Percentiles rank a stretch among this genome's conserved stretches.
Conservation (phyloP, 2,888 invertebrate genomes). For the Lycaena phlaeas region DNA sequence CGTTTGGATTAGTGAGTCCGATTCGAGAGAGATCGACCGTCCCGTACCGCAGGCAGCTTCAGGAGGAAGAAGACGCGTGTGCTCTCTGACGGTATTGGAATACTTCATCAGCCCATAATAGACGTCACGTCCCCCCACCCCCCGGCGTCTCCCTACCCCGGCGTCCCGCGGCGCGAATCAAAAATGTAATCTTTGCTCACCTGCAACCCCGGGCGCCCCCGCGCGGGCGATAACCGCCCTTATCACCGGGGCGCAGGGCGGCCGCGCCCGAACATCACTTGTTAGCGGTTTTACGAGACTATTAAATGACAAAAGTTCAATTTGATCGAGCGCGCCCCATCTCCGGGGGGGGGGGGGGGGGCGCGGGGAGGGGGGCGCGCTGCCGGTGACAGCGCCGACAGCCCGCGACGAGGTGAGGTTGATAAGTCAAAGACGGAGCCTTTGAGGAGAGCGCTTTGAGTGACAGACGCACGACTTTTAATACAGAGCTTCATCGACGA, state of each 20-base stretch:
- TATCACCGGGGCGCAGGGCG: background rate
- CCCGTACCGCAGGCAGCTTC: too few species aligned
- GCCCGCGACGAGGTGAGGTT: background rate
- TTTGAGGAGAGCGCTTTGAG: background rate
- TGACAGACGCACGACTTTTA: background rate
- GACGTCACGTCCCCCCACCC: background rate
- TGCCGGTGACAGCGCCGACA: background rate
- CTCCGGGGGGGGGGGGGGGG: background rate
- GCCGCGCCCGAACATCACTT: background rate
- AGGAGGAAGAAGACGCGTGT: too few species aligned
- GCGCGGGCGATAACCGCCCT: background rate
- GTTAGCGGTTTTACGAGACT: slow-evolving; percentile 1
- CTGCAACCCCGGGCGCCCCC: background rate
- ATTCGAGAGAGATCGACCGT: background rate
- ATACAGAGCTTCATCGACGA: background rate
- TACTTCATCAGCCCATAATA: too few species aligned
- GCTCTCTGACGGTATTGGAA: too few species aligned
- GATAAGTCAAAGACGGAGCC: background rate
- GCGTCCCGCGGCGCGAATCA: slow-evolving; percentile 17
- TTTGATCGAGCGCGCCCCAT: background rate
- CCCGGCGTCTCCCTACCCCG: slow-evolving; percentile 11
- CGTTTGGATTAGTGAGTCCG: too few species aligned
- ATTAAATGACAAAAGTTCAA: slow-evolving; percentile 9
- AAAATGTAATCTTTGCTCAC: slow-evolving; percentile 17
- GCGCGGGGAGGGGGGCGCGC: background rate